These are phyloP conservation scores for Heliconius erato DNA, from an alignment of 2,888 invertebrate genomes.

Conservation along the genomic window DNA sequence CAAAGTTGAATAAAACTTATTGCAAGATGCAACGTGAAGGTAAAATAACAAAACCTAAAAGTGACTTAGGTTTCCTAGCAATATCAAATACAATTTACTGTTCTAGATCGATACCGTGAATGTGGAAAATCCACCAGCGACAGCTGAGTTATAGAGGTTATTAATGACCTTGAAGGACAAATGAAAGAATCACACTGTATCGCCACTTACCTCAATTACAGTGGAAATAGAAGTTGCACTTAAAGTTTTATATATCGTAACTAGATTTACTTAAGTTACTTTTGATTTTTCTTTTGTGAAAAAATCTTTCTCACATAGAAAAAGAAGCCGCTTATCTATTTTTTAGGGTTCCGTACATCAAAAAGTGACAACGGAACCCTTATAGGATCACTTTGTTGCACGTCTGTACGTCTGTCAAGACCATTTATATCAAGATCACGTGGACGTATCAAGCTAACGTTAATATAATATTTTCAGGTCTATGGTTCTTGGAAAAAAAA, in stretches of 20 bases:
- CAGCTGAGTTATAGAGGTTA: conserved; percentile 15
- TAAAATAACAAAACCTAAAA: not conserved
- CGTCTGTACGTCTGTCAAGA: too few species aligned
- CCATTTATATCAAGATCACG: too few species aligned
- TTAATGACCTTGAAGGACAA: not conserved
- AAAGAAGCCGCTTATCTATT: not conserved
- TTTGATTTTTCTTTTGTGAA: not conserved
- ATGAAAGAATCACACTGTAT: conserved; percentile 3
- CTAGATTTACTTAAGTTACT: not conserved
- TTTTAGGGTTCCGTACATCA: too few species aligned
- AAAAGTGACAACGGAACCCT: too few species aligned
- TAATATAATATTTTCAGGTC: too few species aligned
- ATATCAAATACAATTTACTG: not conserved
- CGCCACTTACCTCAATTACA: conserved; percentile 3
- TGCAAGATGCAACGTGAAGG: too few species aligned
- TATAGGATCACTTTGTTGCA: too few species aligned
- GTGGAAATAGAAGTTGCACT: not conserved
- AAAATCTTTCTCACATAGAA: not conserved
- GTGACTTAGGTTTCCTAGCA: not conserved
- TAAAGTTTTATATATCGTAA: not conserved
- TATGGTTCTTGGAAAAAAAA: too few species aligned
- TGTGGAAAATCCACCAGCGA: not conserved
- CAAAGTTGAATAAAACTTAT: too few species aligned
- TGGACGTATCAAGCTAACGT: too few species aligned
- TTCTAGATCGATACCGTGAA: not conserved